These are phyloP conservation scores for Sipha maydis DNA, from an alignment of 2,888 invertebrate species.

Conservation along the genomic window DNA sequence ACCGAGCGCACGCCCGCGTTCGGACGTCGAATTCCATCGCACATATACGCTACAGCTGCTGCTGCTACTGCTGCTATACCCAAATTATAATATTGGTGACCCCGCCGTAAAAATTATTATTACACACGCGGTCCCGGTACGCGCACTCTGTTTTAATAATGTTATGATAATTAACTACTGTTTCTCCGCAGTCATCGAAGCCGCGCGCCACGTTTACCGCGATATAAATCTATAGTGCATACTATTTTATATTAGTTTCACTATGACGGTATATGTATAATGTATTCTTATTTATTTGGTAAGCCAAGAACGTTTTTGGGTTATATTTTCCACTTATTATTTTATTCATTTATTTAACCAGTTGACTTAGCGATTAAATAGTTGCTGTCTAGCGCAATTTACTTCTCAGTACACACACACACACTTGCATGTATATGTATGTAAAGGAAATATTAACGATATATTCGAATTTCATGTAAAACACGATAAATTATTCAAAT, in stretches of 20 bases:
- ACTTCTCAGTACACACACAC: too few relatives aligned
- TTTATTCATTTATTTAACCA: too few relatives aligned
- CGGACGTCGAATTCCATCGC: background rate
- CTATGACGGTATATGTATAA: background rate
- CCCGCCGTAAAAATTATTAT: too few relatives aligned
- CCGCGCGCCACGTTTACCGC: background rate
- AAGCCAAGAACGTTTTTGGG: too few relatives aligned
- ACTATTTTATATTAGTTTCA: background rate
- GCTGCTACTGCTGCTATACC: background rate
- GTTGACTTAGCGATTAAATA: too few relatives aligned
- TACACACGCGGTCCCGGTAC: background rate
- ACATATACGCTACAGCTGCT: background rate
- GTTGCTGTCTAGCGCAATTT: too few relatives aligned
- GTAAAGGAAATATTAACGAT: too few relatives aligned
- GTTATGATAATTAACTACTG: background rate
- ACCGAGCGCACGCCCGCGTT: background rate
- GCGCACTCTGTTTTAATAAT: background rate
- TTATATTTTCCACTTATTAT: too few relatives aligned
- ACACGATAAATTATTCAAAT: too few relatives aligned
- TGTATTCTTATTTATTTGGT: background rate
- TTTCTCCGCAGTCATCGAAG: background rate
- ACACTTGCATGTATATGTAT: too few relatives aligned
- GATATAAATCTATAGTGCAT: background rate
- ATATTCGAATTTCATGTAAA: too few relatives aligned
- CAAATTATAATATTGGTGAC: too few relatives aligned